Percentiles rank a stretch among this genome's conserved stretches.
Conservation (phyloP, 37 sponge, comb jelly and placozoan genomes). For the Eunapius fragilis region DNA sequence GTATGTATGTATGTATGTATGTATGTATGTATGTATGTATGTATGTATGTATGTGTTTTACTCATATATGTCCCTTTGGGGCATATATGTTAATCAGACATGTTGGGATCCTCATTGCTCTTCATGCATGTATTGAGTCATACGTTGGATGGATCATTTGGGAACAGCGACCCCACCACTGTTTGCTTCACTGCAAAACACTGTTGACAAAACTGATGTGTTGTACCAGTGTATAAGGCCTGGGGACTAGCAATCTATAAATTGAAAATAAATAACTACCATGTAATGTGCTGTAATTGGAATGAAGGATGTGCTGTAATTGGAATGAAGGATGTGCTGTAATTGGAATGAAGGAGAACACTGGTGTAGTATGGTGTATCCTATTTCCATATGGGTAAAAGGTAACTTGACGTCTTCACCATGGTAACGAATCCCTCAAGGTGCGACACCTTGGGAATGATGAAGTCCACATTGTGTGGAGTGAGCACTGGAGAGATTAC, state of each 20-base stretch:
- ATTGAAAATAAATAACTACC: background rate
- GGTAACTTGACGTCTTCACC: background rate
- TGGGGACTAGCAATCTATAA: background rate
- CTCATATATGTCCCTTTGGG: no score
- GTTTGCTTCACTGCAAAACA: background rate
- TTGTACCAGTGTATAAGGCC: background rate
- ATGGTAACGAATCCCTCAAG: conserved; percentile 32
- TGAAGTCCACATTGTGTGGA: conserved; percentile 96
- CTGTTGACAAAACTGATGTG: background rate
- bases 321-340: no score
- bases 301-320: no score
- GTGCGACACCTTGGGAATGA: conserved; percentile 96
- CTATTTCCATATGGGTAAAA: background rate
- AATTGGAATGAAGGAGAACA: no score
- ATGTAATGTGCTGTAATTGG: no score
- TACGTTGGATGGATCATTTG: background rate
- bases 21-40: background rate
- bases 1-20: background rate
- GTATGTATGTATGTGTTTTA: background rate
- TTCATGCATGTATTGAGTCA: background rate
- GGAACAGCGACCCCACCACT: background rate
- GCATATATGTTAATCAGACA: no score
- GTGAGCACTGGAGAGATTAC: conserved; percentile 96
- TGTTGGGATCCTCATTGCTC: no score
- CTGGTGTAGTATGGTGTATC: no score